Percentiles rank a stretch among this genome's conserved stretches.
Conservation (phyloP, 2,797 vertebrate genomes). For the Leucoraja ocellata region DNA sequence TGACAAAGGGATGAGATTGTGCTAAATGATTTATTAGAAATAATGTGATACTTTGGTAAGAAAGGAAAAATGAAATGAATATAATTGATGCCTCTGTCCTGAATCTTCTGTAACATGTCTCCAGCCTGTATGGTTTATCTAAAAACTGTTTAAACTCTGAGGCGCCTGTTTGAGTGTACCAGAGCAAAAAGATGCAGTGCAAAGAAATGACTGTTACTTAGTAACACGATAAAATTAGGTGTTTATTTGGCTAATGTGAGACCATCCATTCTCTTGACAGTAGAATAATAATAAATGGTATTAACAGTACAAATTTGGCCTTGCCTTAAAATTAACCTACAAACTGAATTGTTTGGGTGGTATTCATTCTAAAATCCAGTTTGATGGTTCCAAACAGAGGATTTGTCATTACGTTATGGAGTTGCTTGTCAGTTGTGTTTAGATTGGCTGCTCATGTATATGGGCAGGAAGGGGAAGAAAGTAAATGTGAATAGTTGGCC, state of each 20-base stretch:
- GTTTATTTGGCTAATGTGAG: neutral
- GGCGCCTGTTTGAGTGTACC: neutral
- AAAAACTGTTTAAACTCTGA: neutral
- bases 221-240: neutral
- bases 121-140: too few species aligned
- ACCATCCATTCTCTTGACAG: neutral
- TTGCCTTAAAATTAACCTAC: neutral
- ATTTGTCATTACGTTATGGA: neutral
- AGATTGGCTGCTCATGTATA: neutral
- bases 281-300: neutral
- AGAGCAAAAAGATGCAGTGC: neutral
- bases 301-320: neutral
- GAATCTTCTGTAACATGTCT: neutral
- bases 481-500: neutral
- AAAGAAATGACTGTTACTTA: neutral
- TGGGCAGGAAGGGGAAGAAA: too few species aligned
- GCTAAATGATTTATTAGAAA: neutral
- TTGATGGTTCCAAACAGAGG: neutral
- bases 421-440: neutral
- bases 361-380: neutral
- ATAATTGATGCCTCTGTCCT: neutral
- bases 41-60: neutral
- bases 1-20: neutral
- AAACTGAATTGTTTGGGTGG: constrained; percentile 2
- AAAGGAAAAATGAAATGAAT: neutral